Conservation (phyloP, 1,140 invertebrate genomes). For the Anastrepha ludens region DNA sequence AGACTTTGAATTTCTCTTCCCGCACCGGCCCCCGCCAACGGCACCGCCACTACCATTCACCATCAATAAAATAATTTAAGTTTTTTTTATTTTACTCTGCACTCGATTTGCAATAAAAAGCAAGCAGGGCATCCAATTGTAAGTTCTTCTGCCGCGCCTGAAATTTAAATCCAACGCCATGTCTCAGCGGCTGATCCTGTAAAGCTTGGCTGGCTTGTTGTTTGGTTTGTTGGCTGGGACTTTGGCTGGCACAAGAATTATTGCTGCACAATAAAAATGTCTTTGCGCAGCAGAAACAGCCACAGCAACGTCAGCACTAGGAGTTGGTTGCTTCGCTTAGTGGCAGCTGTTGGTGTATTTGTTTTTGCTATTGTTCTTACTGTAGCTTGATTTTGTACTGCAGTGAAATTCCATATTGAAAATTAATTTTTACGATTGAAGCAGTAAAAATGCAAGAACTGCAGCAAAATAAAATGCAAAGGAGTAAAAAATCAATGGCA, state of each 20-base stretch:
- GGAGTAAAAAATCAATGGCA: slow-evolving; percentile 17
- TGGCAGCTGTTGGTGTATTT: neutral
- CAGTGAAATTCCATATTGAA: slow-evolving; percentile 56
- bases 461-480: neutral
- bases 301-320: neutral
- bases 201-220: slow-evolving; percentile 13
- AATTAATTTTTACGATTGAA: slow-evolving; percentile 58
- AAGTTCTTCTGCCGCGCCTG: slow-evolving; percentile 22
- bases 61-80: slow-evolving; percentile 47
- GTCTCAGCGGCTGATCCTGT: slow-evolving; percentile 33
- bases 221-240: slow-evolving; percentile 4
- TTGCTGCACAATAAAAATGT: slow-evolving; percentile 55
- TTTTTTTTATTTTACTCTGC: slow-evolving; percentile 35
- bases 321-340: neutral
- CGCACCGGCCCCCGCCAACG: neutral
- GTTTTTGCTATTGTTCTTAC: neutral
- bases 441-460: neutral
- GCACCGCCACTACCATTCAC: neutral
- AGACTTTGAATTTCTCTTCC: neutral
- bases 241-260: slow-evolving; percentile 47
- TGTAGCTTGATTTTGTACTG: slow-evolving; percentile 27
- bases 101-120: slow-evolving; percentile 49
- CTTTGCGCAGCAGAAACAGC: slow-evolving; percentile 18
- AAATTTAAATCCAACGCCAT: slow-evolving; percentile 42
- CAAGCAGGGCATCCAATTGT: slow-evolving; percentile 36